A percentile compares a stretch with the other conserved stretches of the same genome.
Evolutionary conservation across 2,888 invertebrate genomes (phyloP).

Genomic region (Drosophila nr. perissopoda): DNA sequence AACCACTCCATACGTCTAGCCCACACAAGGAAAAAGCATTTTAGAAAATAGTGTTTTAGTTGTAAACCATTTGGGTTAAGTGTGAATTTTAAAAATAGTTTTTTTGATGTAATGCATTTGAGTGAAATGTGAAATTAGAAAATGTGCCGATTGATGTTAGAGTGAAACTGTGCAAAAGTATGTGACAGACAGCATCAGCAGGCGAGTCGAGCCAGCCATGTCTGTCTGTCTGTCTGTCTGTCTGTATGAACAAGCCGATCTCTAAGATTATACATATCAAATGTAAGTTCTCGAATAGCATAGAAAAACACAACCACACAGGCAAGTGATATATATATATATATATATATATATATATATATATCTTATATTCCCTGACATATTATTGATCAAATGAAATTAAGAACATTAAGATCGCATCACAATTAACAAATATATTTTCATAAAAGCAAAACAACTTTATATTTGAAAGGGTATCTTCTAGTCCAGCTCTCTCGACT

Average conservation of each 20-base stretch:
- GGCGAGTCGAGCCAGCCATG: not conserved
- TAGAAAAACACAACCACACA: not conserved
- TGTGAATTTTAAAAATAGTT: too few species aligned
- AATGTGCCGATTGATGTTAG: not conserved
- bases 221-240: not conserved
- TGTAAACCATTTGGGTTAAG: not conserved
- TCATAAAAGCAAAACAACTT: not conserved
- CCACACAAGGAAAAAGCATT: not conserved
- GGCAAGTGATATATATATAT: too few species aligned
- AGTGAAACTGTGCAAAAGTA: not conserved
- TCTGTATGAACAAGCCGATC: not conserved
- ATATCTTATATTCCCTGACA: not conserved
- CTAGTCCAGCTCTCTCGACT: not conserved
- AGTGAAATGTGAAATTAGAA: not conserved
- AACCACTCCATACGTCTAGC: not conserved
- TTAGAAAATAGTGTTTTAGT: not conserved
- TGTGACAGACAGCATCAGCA: not conserved
- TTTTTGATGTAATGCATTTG: too few species aligned
- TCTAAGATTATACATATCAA: not conserved
- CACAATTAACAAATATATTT: not conserved
- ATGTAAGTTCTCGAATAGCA: not conserved
- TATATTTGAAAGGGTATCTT: not conserved
- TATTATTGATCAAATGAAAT: not conserved
- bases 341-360: too few species aligned
- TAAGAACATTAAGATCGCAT: not conserved